These are phyloP conservation scores for Andricus curvator DNA, from an alignment of 2,888 invertebrate genomes.

Conservation along the genomic window DNA sequence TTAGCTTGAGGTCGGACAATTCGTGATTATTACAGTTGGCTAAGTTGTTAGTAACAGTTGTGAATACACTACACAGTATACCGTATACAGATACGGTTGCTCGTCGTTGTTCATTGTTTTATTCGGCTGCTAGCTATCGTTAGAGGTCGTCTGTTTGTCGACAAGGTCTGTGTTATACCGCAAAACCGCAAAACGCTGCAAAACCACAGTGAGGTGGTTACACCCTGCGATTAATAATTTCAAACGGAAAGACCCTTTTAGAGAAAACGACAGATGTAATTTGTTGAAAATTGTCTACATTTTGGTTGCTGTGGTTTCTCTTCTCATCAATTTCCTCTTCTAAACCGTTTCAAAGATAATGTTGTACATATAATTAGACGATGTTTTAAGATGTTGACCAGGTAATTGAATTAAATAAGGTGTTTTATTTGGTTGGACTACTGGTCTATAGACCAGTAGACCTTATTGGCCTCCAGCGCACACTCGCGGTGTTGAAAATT, in stretches of 20 bases:
- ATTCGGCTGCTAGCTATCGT: conserved; percentile 65
- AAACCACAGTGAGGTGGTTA: conserved; percentile 42
- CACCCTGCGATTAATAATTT: conserved; percentile 12
- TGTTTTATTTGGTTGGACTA: too few species aligned
- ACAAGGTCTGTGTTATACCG: conserved; percentile 61
- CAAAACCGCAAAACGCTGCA: conserved; percentile 61
- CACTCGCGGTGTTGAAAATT: too few species aligned
- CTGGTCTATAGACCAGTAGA: too few species aligned
- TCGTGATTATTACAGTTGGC: conserved; percentile 22
- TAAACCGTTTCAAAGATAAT: background rate
- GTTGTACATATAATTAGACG: too few species aligned
- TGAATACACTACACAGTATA: background rate
- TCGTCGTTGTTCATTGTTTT: conserved; percentile 61
- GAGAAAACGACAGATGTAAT: conserved; percentile 1
- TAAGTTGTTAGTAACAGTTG: conserved; percentile 1
- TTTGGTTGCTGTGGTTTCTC: too few species aligned
- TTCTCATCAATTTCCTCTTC: too few species aligned
- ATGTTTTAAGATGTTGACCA: too few species aligned
- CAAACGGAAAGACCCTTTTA: background rate
- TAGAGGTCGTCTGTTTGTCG: conserved; percentile 64
- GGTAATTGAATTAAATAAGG: too few species aligned
- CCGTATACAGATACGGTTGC: background rate
- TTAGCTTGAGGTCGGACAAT: background rate
- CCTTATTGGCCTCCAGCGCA: too few species aligned
- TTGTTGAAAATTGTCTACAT: background rate